Conservation (phyloP, 2,797 vertebrate genomes). For the Cirrhinus molitorella region DNA sequence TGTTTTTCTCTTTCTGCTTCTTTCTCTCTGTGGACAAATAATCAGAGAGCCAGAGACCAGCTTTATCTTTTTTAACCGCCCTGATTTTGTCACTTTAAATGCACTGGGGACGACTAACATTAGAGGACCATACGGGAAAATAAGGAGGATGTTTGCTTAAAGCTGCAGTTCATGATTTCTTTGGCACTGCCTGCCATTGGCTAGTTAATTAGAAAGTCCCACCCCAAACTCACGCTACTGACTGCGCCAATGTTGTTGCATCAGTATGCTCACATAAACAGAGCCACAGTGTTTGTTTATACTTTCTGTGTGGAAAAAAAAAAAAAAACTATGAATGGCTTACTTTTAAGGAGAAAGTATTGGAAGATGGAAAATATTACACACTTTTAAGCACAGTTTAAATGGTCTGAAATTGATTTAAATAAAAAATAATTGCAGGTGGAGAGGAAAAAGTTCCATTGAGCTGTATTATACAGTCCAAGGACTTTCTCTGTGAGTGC, state of each 20-base stretch:
- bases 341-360: background rate
- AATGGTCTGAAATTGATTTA: background rate
- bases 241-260: background rate
- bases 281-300: background rate
- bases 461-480: background rate
- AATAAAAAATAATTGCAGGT: background rate
- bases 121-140: background rate
- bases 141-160: background rate
- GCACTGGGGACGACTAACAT: background rate
- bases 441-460: background rate
- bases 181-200: background rate
- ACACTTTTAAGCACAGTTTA: background rate
- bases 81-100: conserved; percentile 11
- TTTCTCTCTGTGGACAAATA: conserved; percentile 20
- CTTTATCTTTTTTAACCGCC: conserved; percentile 2
- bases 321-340: conserved; percentile 2
- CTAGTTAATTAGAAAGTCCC: background rate
- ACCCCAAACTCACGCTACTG: background rate
- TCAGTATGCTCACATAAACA: conserved; percentile 10
- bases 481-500: conserved; percentile 12
- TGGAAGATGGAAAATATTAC: background rate
- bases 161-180: background rate
- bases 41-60: conserved; percentile 3
- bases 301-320: background rate
- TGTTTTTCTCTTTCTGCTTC: background rate